A percentile compares a stretch with the other conserved stretches of the same genome.
Evolutionary conservation across 1,140 invertebrate genomes (phyloP).

Genomic region (silkworm (Bombyx mori)): DNA sequence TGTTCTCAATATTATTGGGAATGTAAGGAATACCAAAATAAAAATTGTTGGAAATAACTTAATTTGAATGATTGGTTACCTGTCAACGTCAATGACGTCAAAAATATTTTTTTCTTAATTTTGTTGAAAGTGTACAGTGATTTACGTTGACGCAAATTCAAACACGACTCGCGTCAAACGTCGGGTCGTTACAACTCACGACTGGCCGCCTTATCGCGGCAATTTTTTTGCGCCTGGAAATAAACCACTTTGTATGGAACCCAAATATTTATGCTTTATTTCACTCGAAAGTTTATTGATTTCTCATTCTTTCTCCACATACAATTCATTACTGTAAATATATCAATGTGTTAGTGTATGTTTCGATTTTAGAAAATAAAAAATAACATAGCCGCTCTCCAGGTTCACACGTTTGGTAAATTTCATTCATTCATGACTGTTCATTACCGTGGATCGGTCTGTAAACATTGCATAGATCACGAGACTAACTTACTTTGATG

Average conservation of each 20-base stretch:
- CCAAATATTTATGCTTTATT: constrained; percentile 17
- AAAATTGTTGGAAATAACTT: too few relatives aligned
- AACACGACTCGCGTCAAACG: constrained; percentile 13
- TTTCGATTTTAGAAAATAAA: not conserved
- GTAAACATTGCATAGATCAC: constrained; percentile 14
- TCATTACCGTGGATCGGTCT: constrained; percentile 12
- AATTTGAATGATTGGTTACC: constrained; percentile 12
- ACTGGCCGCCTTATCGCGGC: constrained; percentile 13
- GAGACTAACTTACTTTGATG: constrained; percentile 17
- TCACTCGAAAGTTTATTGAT: constrained; percentile 5
- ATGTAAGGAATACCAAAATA: too few relatives aligned
- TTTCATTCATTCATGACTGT: constrained; percentile 15
- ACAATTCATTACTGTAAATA: constrained; percentile 1
- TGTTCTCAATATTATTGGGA: too few relatives aligned
- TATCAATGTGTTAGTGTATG: not conserved
- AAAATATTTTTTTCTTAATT: constrained; percentile 14
- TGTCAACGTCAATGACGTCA: constrained; percentile 19
- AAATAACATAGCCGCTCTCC: not conserved
- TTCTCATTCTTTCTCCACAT: constrained; percentile 2
- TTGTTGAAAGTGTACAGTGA: not conserved
- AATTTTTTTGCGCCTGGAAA: constrained; percentile 13
- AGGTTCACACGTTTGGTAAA: constrained; percentile 6
- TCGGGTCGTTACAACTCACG: constrained; percentile 13
- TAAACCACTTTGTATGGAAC: constrained; percentile 13
- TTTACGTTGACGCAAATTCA: constrained; percentile 2